Percentiles rank a stretch among this genome's conserved stretches.
These are phyloP conservation scores for Vombatus ursinus DNA, from an alignment of 2,113 vertebrate species.

Conservation along the genomic window DNA sequence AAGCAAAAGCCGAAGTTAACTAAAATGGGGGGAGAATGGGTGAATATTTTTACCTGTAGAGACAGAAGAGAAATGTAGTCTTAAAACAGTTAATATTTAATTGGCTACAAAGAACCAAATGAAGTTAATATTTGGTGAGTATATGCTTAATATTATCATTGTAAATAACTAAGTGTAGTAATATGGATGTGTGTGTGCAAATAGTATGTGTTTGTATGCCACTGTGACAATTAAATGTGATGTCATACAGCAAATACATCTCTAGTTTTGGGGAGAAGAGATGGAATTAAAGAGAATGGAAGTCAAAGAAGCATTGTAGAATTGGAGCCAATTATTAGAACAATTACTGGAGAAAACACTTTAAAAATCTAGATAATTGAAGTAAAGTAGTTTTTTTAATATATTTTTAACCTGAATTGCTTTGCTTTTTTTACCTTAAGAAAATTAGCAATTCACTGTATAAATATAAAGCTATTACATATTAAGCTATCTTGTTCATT, in stretches of 20 bases:
- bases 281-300: background rate
- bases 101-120: constrained; percentile 41
- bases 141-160: constrained; percentile 40
- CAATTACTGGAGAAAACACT: constrained; percentile 39
- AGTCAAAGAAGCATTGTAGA: constrained; percentile 32
- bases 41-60: constrained; percentile 25
- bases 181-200: background rate
- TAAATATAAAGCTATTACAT: background rate
- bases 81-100: constrained; percentile 52
- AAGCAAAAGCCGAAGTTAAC: constrained; percentile 50
- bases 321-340: background rate
- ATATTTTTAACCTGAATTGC: constrained; percentile 35
- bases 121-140: constrained; percentile 29
- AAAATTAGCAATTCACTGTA: background rate
- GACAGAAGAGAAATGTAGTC: constrained; percentile 11
- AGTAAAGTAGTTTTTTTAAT: constrained; percentile 38
- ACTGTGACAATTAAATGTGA: background rate
- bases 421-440: constrained; percentile 7
- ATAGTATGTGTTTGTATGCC: background rate
- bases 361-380: constrained; percentile 50
- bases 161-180: background rate
- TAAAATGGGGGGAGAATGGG: constrained; percentile 33
- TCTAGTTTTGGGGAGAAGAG: background rate
- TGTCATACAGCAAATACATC: background rate
- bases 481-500: background rate